Percentiles rank a stretch among this genome's conserved stretches.
Evolutionary conservation across 2,113 vertebrate species (phyloP).

Genomic region (Ascaphus truei): DNA sequence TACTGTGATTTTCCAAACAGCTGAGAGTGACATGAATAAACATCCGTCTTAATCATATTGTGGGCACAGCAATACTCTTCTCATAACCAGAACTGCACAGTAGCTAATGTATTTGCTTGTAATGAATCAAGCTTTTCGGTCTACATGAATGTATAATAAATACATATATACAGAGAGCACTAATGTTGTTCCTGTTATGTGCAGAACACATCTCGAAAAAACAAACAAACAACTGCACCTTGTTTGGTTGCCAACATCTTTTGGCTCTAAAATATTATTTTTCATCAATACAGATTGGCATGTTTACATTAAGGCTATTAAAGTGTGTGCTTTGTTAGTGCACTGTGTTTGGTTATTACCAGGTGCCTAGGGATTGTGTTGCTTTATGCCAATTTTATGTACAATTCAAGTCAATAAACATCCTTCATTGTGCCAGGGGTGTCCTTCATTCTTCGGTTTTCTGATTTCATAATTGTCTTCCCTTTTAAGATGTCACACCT

Average conservation of each 20-base stretch:
- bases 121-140: constrained; percentile 10
- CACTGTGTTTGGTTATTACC: no score
- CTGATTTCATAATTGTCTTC: no score
- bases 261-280: no score
- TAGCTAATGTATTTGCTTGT: constrained; percentile 14
- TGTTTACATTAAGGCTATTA: no score
- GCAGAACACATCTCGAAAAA: background rate
- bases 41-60: constrained; percentile 16
- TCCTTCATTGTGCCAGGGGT: no score
- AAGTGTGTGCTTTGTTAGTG: no score
- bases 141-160: constrained; percentile 7
- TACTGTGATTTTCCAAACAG: background rate
- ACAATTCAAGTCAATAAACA: no score
- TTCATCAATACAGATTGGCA: no score
- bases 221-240: background rate
- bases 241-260: background rate
- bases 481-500: no score
- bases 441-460: no score
- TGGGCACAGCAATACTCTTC: background rate
- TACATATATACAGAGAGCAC: background rate
- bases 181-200: background rate
- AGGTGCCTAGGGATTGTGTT: no score
- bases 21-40: constrained; percentile 27
- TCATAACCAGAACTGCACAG: constrained; percentile 4
- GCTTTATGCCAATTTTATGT: no score